Percentiles rank a stretch among this genome's conserved stretches.
Conservation (phyloP, 2,888 invertebrate species). For the Carterocephalus palaemon region DNA sequence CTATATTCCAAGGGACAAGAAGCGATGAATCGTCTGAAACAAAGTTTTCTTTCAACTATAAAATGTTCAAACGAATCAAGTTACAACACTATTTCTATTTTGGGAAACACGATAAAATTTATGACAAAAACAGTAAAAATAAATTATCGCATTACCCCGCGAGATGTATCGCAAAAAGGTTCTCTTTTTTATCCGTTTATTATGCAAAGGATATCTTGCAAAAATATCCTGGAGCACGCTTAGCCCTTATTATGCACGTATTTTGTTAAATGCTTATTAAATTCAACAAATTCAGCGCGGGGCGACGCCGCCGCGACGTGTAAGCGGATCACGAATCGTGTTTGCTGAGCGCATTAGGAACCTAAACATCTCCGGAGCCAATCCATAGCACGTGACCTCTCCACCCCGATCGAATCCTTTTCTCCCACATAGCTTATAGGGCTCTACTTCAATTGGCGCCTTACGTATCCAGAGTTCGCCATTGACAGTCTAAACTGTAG, state of each 20-base stretch:
- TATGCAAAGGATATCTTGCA: slow-evolving; percentile 16
- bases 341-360: slow-evolving; percentile 61
- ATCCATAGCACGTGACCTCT: slow-evolving; percentile 42
- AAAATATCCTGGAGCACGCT: slow-evolving; percentile 15
- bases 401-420: slow-evolving; percentile 26
- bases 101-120: no score
- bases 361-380: slow-evolving; percentile 50
- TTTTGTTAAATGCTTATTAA: slow-evolving; percentile 25
- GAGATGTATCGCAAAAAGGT: slow-evolving; percentile 8
- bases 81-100: no score
- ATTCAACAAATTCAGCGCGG: slow-evolving; percentile 14
- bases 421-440: slow-evolving; percentile 25
- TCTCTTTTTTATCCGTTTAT: slow-evolving; percentile 20
- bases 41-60: slow-evolving; percentile 41
- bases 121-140: slow-evolving; percentile 29
- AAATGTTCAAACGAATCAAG: no score
- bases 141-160: slow-evolving; percentile 7
- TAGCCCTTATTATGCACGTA: slow-evolving; percentile 21
- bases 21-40: slow-evolving; percentile 44
- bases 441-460: slow-evolving; percentile 43
- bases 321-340: slow-evolving; percentile 59
- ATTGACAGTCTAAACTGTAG: slow-evolving; percentile 54
- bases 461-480: slow-evolving; percentile 40
- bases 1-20: slow-evolving; percentile 51
- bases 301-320: slow-evolving; percentile 32